Conservation (phyloP, 2,888 invertebrate species). For the Camptogramma bilineatum region DNA sequence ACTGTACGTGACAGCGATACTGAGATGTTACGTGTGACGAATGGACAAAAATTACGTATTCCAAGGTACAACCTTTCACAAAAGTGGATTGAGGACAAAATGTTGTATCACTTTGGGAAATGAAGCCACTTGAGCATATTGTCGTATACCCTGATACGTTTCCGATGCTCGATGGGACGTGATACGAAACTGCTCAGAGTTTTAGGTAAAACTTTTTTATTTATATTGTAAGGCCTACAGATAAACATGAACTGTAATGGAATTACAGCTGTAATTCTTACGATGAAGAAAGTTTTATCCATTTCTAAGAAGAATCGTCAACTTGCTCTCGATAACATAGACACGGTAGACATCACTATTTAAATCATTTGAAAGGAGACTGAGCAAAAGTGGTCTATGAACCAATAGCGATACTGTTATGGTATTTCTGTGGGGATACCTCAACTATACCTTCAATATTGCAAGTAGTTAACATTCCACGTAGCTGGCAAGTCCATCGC, state of each 20-base stretch:
- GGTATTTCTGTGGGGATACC: too few relatives aligned
- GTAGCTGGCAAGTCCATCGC: too few relatives aligned
- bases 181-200: conserved; percentile 48
- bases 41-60: conserved; percentile 62
- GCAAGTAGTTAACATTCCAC: too few relatives aligned
- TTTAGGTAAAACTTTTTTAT: conserved; percentile 41
- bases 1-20: conserved; percentile 70
- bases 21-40: conserved; percentile 75
- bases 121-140: conserved; percentile 61
- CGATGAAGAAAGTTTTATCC: conserved; percentile 16
- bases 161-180: conserved; percentile 50
- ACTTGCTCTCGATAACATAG: not conserved
- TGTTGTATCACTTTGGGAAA: conserved; percentile 69
- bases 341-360: not conserved
- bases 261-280: conserved; percentile 37
- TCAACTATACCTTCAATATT: too few relatives aligned
- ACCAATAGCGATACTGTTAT: too few relatives aligned
- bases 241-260: conserved; percentile 34
- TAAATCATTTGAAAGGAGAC: too few relatives aligned
- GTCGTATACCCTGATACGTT: conserved; percentile 57
- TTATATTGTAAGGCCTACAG: conserved; percentile 22
- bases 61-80: conserved; percentile 49
- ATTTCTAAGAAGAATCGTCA: not conserved
- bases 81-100: conserved; percentile 63
- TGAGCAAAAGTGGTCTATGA: too few relatives aligned